Percentiles rank a stretch among this genome's conserved stretches.
Evolutionary conservation across 2,113 vertebrate genomes (phyloP).

Genomic region (Zingel zingel): DNA sequence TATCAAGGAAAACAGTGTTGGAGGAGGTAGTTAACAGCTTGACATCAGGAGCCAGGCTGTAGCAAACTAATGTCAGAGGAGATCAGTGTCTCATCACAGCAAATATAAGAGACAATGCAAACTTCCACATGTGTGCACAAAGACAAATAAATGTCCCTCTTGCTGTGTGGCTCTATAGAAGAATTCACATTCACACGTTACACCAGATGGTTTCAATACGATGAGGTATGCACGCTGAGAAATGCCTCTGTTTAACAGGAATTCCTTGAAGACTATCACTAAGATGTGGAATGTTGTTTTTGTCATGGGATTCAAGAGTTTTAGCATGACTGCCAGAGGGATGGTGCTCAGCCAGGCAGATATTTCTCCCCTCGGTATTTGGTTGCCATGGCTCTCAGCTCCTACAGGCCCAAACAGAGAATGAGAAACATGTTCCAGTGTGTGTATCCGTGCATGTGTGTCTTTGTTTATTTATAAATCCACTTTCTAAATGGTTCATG

Average conservation of each 20-base stretch:
- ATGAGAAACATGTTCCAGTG: slow-evolving; percentile 62
- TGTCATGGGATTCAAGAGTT: slow-evolving; percentile 79
- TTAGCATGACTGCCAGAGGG: slow-evolving; percentile 71
- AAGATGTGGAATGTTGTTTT: slow-evolving; percentile 80
- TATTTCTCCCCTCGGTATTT: slow-evolving; percentile 73
- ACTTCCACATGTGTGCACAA: slow-evolving; percentile 24
- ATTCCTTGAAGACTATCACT: slow-evolving; percentile 80
- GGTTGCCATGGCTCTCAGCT: slow-evolving; percentile 74
- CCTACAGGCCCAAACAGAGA: slow-evolving; percentile 76
- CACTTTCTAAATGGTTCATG: slow-evolving; percentile 54
- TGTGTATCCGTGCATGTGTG: slow-evolving; percentile 23
- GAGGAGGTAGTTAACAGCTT: background rate
- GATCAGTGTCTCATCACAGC: background rate
- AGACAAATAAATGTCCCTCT: slow-evolving; percentile 3
- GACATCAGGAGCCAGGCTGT: background rate
- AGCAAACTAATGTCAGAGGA: background rate
- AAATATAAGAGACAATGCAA: slow-evolving; percentile 22
- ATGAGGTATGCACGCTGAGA: slow-evolving; percentile 67
- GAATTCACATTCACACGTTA: slow-evolving; percentile 62
- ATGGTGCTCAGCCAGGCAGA: slow-evolving; percentile 77
- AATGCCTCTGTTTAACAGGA: slow-evolving; percentile 76
- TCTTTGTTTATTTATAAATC: slow-evolving; percentile 56
- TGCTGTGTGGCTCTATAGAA: slow-evolving; percentile 26
- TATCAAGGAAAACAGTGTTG: background rate
- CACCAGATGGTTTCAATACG: slow-evolving; percentile 78